phyloP scores from a whole-genome alignment of 1,140 invertebrate genomes.

The Brachystomella parvula region DNA sequence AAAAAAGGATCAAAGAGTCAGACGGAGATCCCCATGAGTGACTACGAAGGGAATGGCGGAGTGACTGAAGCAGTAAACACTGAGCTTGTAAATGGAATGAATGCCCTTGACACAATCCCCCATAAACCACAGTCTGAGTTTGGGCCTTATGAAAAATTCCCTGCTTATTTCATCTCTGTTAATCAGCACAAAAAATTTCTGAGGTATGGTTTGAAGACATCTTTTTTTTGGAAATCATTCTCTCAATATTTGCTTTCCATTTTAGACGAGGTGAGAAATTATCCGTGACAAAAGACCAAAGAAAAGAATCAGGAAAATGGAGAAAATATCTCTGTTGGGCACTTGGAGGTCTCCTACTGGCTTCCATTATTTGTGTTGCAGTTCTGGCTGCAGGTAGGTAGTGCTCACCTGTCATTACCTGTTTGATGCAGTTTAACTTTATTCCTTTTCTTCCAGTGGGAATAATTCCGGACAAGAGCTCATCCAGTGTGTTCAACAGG shows the following conservation, averaged over 20 bases:
- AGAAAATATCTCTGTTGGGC: constrained; percentile 60
- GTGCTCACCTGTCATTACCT: too few relatives aligned
- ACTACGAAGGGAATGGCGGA: neutral
- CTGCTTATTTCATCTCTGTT: constrained; percentile 74
- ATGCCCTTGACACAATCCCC: constrained; percentile 47
- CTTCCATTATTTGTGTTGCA: constrained; percentile 57
- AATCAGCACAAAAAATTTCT: constrained; percentile 75
- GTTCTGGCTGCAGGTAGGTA: constrained; percentile 51
- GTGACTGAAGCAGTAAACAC: constrained; percentile 62
- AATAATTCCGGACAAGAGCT: constrained; percentile 26
- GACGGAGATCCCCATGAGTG: constrained; percentile 29
- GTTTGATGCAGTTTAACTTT: too few relatives aligned
- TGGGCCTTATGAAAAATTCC: constrained; percentile 53
- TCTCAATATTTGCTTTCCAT: neutral
- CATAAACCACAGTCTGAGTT: constrained; percentile 57
- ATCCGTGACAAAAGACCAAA: constrained; percentile 69
- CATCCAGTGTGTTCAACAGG: neutral
- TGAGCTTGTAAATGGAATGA: constrained; percentile 63
- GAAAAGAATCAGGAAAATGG: constrained; percentile 49
- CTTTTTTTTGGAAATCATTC: neutral
- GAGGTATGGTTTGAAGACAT: constrained; percentile 51
- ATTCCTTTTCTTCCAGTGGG: constrained; percentile 24
- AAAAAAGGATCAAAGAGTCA: constrained; percentile 13
- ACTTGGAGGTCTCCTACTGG: constrained; percentile 51
- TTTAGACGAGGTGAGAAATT: constrained; percentile 63